These are phyloP conservation scores for Eubasilissa regina DNA, from an alignment of 1,140 invertebrate genomes.

Conservation along the genomic window DNA sequence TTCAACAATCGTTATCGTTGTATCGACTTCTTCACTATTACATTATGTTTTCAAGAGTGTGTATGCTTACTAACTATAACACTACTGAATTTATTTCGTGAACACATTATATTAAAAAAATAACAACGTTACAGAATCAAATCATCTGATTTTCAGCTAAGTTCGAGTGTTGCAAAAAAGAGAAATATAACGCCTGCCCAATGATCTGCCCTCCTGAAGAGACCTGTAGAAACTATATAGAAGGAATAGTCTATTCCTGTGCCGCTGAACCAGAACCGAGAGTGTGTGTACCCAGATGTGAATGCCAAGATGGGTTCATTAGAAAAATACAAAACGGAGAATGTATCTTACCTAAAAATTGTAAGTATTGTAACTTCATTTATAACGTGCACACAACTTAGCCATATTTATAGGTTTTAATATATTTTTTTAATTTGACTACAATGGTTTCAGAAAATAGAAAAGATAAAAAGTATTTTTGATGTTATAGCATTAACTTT, in stretches of 20 bases:
- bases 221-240: background rate
- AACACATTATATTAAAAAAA: no score
- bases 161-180: constrained; percentile 7
- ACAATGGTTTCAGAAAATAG: no score
- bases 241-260: background rate
- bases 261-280: background rate
- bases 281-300: constrained; percentile 9
- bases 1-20: no score
- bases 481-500: no score
- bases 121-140: no score
- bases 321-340: background rate
- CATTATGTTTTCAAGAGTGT: no score
- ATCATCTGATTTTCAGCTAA: constrained; percentile 38
- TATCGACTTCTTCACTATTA: no score
- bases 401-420: background rate
- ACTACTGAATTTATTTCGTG: no score
- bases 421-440: background rate
- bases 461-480: no score
- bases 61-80: no score
- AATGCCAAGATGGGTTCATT: constrained; percentile 39
- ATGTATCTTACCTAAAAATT: constrained; percentile 17
- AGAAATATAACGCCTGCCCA: constrained; percentile 24
- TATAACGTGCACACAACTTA: no score
- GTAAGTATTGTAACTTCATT: background rate
- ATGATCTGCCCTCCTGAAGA: background rate